Conservation (phyloP, 2,113 vertebrate species). For the Bufo bufo region DNA sequence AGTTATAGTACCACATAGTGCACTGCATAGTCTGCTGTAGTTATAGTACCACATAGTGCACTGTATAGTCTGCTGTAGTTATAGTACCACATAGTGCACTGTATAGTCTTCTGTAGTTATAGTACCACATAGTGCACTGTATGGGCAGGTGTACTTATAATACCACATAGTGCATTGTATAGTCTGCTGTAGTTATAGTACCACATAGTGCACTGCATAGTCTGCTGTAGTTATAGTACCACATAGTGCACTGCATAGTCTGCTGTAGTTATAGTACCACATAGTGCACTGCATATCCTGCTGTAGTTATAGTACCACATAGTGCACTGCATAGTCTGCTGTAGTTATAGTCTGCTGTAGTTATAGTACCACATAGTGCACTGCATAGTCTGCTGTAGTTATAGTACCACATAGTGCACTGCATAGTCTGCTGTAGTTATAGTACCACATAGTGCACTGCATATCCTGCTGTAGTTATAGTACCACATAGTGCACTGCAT, state of each 20-base stretch:
- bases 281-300: not conserved
- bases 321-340: not conserved
- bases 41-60: not conserved
- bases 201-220: not conserved
- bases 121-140: not conserved
- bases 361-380: not conserved
- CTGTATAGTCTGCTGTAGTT: not conserved
- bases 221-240: not conserved
- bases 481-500: not conserved
- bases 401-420: not conserved
- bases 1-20: not conserved
- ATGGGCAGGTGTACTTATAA: not conserved
- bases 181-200: not conserved
- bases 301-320: not conserved
- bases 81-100: not conserved
- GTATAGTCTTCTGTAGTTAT: not conserved
- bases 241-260: not conserved
- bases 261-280: not conserved
- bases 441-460: too few species aligned
- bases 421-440: not conserved
- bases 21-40: not conserved
- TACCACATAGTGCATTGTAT: not conserved
- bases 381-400: not conserved
- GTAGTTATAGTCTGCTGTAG: not conserved
- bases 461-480: not conserved